Evolutionary conservation across 1,140 invertebrate genomes (phyloP), one percentile per base, ranked within the genome.

Genomic region (Musca domestica): DNA sequence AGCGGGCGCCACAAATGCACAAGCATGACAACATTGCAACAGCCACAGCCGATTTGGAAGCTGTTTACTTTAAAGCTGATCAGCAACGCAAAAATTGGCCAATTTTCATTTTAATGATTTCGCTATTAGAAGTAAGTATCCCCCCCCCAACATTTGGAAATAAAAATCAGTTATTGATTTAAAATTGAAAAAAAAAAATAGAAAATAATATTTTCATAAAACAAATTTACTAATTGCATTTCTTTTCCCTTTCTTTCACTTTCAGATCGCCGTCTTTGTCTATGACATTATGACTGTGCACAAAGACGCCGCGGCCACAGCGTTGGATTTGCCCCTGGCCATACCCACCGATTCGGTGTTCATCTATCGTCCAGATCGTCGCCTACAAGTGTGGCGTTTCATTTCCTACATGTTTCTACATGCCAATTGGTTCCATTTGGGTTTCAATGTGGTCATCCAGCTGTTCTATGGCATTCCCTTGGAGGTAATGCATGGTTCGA

Each of bases 401-500:
- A 85, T 96, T 70, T 90, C 94, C 74, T 98, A 98, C 84, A 96
- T 95, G 90, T 91, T 98, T 72, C 87, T 98, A 74, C 96, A 98
- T 84, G 94, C 94, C 48, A 95, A 95, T 90, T 98, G 95, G 95
- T 87, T 97, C 69, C 95, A 98, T 83, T 85, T 98, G 74, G 88
- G 95, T 58, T 97, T 98, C 87, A 98, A 98, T 84, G 88, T 98
- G 71, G 88, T 95, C 64, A 94, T 98, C 19, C 95, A 98, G 84
- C 83, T 95, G 70, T 83, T 93, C 74, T 93, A 97, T 71, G 95
- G 95, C 68, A 86, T 97, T 66, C 95, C 95, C 1, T 83, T 98
- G 73, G 95, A 98, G 84, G 97, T 98, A 94, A 94, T 97, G 52
- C 95, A 98, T 82, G 95, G 95, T 25, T 94, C 92, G 17, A 84